A percentile compares a stretch with the other conserved stretches of the same genome.
phyloP scores from a whole-genome alignment of 2,888 invertebrate species.

The Toxonevra muliebris region DNA sequence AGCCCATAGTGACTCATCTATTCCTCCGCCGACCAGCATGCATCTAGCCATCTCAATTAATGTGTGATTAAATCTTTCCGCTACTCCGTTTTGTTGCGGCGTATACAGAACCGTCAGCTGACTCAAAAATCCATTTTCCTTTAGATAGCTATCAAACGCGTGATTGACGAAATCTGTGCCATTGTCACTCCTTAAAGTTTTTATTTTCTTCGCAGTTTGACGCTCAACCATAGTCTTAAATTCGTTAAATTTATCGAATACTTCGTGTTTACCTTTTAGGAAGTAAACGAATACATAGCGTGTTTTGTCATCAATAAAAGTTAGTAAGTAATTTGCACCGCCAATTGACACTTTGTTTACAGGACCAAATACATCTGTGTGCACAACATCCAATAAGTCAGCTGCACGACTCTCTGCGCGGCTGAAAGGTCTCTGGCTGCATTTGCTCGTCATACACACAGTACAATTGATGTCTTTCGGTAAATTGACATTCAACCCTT shows the following conservation, averaged over 20 bases:
- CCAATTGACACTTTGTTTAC: slow-evolving; percentile 7
- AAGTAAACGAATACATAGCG: slow-evolving; percentile 19
- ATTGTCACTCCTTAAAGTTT: slow-evolving; percentile 21
- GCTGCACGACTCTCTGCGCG: slow-evolving; percentile 11
- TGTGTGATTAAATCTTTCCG: slow-evolving; percentile 13
- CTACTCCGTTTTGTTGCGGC: slow-evolving; percentile 25
- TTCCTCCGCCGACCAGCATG: slow-evolving; percentile 7
- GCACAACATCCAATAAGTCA: slow-evolving; percentile 7
- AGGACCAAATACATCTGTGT: slow-evolving; percentile 17
- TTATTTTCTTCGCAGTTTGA: slow-evolving; percentile 23
- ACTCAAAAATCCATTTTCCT: slow-evolving; percentile 1
- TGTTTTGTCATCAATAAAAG: slow-evolving; percentile 17
- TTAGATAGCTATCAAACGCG: slow-evolving; percentile 8
- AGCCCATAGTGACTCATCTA: slow-evolving; percentile 22
- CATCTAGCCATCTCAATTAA: no score
- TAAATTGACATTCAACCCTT: slow-evolving; percentile 7
- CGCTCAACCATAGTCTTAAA: slow-evolving; percentile 28
- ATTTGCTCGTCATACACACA: slow-evolving; percentile 21
- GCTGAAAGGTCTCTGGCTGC: slow-evolving; percentile 18
- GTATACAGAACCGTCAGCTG: slow-evolving; percentile 19
- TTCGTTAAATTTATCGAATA: slow-evolving; percentile 18
- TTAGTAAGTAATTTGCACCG: slow-evolving; percentile 8
- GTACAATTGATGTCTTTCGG: slow-evolving; percentile 15
- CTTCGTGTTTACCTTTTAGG: slow-evolving; percentile 11
- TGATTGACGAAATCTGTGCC: slow-evolving; percentile 16